A percentile compares a stretch with the other conserved stretches of the same genome.
Evolutionary conservation across 1,140 invertebrate species (phyloP).

Genomic region (Apis laboriosa): DNA sequence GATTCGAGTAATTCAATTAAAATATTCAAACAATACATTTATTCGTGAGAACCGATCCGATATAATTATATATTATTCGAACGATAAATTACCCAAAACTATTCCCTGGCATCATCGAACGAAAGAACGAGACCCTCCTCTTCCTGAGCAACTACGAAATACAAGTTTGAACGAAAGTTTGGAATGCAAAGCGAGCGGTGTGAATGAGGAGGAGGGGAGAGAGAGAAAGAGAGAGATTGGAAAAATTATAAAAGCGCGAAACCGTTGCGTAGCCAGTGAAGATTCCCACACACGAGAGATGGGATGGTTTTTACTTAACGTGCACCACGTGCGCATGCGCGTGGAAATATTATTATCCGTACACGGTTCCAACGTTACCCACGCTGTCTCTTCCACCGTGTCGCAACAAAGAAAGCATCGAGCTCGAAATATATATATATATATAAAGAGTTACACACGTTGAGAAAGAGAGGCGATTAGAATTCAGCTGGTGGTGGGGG

Average conservation of each 20-base stretch:
- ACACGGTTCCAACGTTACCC: slow-evolving; percentile 24
- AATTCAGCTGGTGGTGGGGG: slow-evolving; percentile 25
- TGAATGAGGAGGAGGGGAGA: not conserved
- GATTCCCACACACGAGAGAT: slow-evolving; percentile 16
- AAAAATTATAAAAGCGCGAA: not conserved
- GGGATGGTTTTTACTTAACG: not conserved
- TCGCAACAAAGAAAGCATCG: slow-evolving; percentile 24
- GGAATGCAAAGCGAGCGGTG: not conserved
- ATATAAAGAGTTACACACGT: slow-evolving; percentile 12
- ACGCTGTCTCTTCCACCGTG: slow-evolving; percentile 12
- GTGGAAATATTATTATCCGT: slow-evolving; percentile 8
- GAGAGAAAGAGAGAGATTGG: not conserved
- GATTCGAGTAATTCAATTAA: no score
- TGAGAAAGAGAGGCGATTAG: slow-evolving; percentile 21
- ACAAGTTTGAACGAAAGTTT: no score
- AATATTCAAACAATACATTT: no score
- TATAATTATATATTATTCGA: no score
- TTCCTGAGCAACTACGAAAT: no score
- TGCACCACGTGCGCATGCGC: no score
- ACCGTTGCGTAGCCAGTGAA: not conserved
- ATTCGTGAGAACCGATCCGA: no score
- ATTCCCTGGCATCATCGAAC: no score
- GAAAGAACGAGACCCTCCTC: no score
- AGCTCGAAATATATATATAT: not conserved
- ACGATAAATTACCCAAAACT: no score